These are phyloP conservation scores for Sigmodon hispidus DNA, from an alignment of 2,113 vertebrate genomes.

Conservation along the genomic window DNA sequence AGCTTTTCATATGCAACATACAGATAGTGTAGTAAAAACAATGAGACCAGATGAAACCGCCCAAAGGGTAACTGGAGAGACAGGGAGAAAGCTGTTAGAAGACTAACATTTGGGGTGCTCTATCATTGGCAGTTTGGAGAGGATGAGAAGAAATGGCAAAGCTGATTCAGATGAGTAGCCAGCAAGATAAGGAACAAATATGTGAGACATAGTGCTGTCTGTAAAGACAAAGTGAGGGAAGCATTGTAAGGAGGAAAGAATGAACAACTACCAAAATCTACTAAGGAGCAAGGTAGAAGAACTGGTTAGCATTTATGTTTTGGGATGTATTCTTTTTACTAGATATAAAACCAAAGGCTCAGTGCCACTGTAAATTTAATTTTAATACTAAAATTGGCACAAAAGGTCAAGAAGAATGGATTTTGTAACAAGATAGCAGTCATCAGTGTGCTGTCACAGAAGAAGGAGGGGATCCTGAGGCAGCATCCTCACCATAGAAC, in stretches of 20 bases:
- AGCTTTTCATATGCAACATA: not conserved
- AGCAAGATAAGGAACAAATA: not conserved
- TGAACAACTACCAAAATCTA: not conserved
- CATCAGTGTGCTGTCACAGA: not conserved
- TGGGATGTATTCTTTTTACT: not conserved
- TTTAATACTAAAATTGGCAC: constrained; percentile 3
- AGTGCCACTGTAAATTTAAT: not conserved
- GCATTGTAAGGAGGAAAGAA: not conserved
- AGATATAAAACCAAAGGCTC: not conserved
- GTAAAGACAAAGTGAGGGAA: not conserved
- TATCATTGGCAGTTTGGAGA: not conserved
- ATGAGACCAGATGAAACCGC: not conserved
- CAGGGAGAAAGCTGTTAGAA: not conserved
- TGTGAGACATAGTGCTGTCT: not conserved
- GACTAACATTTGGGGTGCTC: not conserved
- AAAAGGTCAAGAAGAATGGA: not conserved
- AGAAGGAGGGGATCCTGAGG: not conserved
- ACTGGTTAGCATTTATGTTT: not conserved
- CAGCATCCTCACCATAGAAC: not conserved
- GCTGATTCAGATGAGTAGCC: not conserved
- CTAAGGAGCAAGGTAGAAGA: not conserved
- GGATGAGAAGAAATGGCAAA: not conserved
- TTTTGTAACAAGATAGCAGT: not conserved
- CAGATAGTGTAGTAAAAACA: not conserved
- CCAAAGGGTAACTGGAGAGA: not conserved